Percentiles rank a stretch among this genome's conserved stretches.
phyloP scores from a whole-genome alignment of 2,888 invertebrate species.

The Stenichneumon culpator region DNA sequence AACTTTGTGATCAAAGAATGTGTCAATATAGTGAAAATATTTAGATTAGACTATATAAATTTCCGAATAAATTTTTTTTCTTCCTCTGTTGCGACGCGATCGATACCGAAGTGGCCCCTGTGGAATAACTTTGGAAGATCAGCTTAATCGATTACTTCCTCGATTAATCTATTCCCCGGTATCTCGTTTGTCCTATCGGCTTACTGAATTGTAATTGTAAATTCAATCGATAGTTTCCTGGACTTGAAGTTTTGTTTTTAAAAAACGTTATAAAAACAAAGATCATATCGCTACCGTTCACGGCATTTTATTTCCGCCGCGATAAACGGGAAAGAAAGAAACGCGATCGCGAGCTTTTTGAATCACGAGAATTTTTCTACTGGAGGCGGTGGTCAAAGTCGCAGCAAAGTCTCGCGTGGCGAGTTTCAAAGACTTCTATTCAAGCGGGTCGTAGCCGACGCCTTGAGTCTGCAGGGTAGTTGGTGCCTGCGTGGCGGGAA shows the following conservation, averaged over 20 bases:
- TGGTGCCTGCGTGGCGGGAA: neutral
- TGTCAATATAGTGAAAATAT: no score
- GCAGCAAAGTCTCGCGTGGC: conserved; percentile 13
- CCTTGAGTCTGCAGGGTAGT: neutral
- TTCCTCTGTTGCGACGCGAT: neutral
- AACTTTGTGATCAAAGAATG: no score
- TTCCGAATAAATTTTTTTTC: neutral
- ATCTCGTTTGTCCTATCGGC: neutral
- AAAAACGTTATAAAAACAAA: neutral
- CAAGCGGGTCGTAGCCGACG: conserved; percentile 20
- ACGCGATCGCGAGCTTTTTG: neutral
- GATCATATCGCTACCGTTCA: neutral
- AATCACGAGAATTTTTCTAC: conserved; percentile 21
- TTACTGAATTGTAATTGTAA: neutral
- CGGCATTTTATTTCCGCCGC: neutral
- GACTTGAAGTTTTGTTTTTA: neutral
- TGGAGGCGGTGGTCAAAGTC: neutral
- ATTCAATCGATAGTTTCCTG: neutral
- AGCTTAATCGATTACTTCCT: neutral
- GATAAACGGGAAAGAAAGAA: neutral
- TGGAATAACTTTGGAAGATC: neutral
- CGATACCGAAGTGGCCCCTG: neutral
- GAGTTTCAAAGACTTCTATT: conserved; percentile 34
- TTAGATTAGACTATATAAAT: no score
- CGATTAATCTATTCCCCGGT: neutral